These are phyloP conservation scores for Antitype chi DNA, from an alignment of 2,888 invertebrate genomes.

Conservation along the genomic window DNA sequence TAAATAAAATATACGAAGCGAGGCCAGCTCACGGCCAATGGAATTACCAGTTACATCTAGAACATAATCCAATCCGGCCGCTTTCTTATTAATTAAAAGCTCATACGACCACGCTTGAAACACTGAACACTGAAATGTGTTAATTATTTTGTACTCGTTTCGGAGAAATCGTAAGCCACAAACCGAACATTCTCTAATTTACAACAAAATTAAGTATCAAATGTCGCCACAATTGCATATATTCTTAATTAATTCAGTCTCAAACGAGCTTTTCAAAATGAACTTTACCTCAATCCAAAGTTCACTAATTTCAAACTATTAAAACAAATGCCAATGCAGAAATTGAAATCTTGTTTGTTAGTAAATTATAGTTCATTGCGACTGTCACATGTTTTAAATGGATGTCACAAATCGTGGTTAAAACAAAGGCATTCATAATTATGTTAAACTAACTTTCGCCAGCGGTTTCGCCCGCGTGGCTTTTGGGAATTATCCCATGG, in stretches of 20 bases:
- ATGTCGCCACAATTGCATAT: not conserved
- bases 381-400: constrained; percentile 18
- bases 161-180: not conserved
- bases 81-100: constrained; percentile 20
- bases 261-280: constrained; percentile 21
- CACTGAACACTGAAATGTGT: constrained; percentile 3
- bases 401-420: constrained; percentile 4
- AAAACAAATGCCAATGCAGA: constrained; percentile 17
- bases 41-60: constrained; percentile 13
- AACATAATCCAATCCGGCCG: constrained; percentile 6
- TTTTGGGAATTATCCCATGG: too few relatives aligned
- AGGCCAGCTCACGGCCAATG: not conserved
- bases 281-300: constrained; percentile 4
- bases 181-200: not conserved
- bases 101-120: not conserved
- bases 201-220: constrained; percentile 7
- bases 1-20: not conserved
- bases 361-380: constrained; percentile 25
- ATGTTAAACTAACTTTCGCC: not conserved
- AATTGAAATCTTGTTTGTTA: constrained; percentile 29
- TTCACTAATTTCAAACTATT: constrained; percentile 20
- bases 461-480: too few relatives aligned
- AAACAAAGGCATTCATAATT: constrained; percentile 24
- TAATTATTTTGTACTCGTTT: constrained; percentile 10
- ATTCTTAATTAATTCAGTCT: constrained; percentile 26